phyloP scores from a whole-genome alignment of 1,140 invertebrate genomes.

The Cyclina sinensis region DNA sequence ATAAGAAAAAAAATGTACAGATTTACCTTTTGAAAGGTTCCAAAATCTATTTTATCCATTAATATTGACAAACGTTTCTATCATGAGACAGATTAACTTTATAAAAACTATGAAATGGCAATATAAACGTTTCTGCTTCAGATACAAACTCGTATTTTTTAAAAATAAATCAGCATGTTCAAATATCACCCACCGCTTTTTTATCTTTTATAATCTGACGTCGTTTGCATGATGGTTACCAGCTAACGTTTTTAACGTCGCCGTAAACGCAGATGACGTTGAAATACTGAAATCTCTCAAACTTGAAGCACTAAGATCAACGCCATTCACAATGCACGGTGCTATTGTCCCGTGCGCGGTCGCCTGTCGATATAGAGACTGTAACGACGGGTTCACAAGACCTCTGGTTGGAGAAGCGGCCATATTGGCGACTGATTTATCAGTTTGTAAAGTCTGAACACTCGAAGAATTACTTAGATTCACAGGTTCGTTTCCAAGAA shows the following conservation, averaged over 20 bases:
- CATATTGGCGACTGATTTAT: slow-evolving; percentile 24
- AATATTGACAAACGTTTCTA: background rate
- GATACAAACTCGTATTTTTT: background rate
- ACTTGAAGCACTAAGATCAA: slow-evolving; percentile 54
- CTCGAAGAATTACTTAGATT: slow-evolving; percentile 49
- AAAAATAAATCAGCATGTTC: no score
- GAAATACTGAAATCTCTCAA: slow-evolving; percentile 62
- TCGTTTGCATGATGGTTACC: slow-evolving; percentile 47
- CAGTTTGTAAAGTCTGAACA: slow-evolving; percentile 24
- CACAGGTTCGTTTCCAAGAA: slow-evolving; percentile 68
- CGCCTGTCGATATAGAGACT: slow-evolving; percentile 45
- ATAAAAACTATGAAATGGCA: background rate
- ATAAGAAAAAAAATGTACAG: background rate
- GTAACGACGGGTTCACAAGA: background rate
- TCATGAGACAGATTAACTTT: background rate
- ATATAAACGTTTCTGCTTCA: no score
- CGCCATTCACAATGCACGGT: slow-evolving; percentile 43
- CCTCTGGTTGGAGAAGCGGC: slow-evolving; percentile 13
- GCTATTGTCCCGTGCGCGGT: slow-evolving; percentile 40
- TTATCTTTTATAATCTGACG: slow-evolving; percentile 10
- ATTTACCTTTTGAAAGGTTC: background rate
- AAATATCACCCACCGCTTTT: background rate
- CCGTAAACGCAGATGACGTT: slow-evolving; percentile 62
- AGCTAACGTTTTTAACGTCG: slow-evolving; percentile 58
- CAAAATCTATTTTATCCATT: background rate